Conservation (phyloP, 2,888 invertebrate genomes). For the Tipula vernalis region DNA sequence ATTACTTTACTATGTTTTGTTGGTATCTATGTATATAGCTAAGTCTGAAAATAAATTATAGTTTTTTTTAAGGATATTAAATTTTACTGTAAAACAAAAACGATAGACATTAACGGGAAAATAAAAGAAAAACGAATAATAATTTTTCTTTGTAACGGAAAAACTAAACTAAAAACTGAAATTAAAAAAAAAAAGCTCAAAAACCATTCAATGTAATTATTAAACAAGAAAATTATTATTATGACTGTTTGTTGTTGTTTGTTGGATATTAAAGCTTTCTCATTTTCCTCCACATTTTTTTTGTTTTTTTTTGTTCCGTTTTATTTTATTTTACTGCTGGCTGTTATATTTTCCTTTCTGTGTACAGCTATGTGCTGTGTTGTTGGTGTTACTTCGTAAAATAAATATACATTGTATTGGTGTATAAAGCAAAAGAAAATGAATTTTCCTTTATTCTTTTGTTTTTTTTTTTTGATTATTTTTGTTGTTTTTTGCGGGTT, state of each 20-base stretch:
- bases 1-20: background rate
- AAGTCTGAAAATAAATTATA: background rate
- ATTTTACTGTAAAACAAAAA: background rate
- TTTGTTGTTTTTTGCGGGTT: background rate
- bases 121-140: background rate
- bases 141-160: background rate
- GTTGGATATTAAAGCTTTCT: background rate
- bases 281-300: background rate
- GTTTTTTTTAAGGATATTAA: background rate
- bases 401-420: background rate
- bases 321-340: background rate
- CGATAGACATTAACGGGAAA: background rate
- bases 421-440: background rate
- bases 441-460: background rate
- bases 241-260: background rate
- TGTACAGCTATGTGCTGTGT: background rate
- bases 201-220: background rate
- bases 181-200: background rate
- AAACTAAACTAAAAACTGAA: background rate
- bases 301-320: background rate
- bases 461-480: background rate
- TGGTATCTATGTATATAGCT: background rate
- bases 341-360: background rate
- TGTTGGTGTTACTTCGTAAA: background rate
- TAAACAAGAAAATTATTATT: background rate